phyloP scores from a whole-genome alignment of 2,888 invertebrate species.

The Pseudococcus viburni region DNA sequence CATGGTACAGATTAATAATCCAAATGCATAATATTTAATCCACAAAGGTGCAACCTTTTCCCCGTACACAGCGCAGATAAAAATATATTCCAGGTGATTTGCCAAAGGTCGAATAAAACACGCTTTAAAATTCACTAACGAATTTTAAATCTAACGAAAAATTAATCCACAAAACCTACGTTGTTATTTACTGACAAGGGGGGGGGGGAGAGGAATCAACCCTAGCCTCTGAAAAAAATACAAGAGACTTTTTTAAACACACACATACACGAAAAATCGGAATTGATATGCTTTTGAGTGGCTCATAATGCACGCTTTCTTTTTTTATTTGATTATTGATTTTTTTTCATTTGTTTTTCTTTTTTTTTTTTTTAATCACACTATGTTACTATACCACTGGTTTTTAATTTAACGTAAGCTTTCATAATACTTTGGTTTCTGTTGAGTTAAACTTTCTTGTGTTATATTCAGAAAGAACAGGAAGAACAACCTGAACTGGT shows the following conservation, averaged over 20 bases:
- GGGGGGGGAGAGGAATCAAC: background rate
- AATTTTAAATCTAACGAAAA: background rate
- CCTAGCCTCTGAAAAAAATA: background rate
- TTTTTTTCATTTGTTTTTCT: slow-evolving; percentile 9
- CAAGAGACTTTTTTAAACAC: background rate
- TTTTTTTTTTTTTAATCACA: slow-evolving; percentile 40
- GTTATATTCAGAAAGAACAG: slow-evolving; percentile 64
- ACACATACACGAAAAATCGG: background rate
- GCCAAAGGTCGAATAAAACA: background rate
- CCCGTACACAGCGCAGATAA: background rate
- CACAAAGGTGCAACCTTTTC: background rate
- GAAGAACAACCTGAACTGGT: slow-evolving; percentile 66
- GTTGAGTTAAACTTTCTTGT: slow-evolving; percentile 60
- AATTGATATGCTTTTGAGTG: slow-evolving; percentile 34
- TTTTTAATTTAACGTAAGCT: slow-evolving; percentile 48
- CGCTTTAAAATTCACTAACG: background rate
- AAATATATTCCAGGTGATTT: background rate
- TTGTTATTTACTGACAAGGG: background rate
- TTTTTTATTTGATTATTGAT: slow-evolving; percentile 28
- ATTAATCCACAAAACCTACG: background rate
- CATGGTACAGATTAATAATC: background rate
- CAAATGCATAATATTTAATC: background rate
- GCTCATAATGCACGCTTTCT: slow-evolving; percentile 32
- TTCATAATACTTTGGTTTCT: slow-evolving; percentile 57
- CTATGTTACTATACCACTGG: slow-evolving; percentile 13